Conservation (phyloP, 2,113 vertebrate genomes). For the Alligator mississippiensis region DNA sequence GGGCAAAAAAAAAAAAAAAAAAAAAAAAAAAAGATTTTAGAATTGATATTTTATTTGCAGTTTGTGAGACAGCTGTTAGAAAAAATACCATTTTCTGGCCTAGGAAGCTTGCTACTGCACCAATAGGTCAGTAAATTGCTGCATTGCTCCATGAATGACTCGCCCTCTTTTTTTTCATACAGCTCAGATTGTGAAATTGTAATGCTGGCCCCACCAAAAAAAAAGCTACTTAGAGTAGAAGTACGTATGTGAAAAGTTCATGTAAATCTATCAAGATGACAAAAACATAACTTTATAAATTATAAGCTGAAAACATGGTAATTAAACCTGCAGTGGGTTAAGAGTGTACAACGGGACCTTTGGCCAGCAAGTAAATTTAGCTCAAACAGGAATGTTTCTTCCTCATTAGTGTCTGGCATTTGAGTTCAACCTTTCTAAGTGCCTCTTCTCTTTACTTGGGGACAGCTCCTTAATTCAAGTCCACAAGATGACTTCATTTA, state of each 20-base stretch:
- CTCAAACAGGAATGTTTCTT: background rate
- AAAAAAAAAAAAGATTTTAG: background rate
- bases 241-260: background rate
- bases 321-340: constrained; percentile 25
- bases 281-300: constrained; percentile 22
- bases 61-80: background rate
- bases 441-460: background rate
- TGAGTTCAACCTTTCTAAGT: constrained; percentile 9
- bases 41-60: background rate
- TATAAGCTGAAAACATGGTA: background rate
- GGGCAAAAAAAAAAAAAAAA: background rate
- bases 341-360: background rate
- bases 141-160: too few species aligned
- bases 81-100: background rate
- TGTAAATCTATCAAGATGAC: background rate
- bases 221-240: background rate
- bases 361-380: constrained; percentile 24
- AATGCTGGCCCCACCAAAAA: background rate
- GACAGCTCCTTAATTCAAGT: constrained; percentile 30
- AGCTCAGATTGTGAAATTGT: background rate
- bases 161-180: background rate
- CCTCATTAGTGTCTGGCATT: constrained; percentile 19
- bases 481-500: constrained; percentile 17
- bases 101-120: background rate
- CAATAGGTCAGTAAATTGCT: background rate